phyloP scores from a whole-genome alignment of 1,140 invertebrate species.

The Monochamus saltuarius region DNA sequence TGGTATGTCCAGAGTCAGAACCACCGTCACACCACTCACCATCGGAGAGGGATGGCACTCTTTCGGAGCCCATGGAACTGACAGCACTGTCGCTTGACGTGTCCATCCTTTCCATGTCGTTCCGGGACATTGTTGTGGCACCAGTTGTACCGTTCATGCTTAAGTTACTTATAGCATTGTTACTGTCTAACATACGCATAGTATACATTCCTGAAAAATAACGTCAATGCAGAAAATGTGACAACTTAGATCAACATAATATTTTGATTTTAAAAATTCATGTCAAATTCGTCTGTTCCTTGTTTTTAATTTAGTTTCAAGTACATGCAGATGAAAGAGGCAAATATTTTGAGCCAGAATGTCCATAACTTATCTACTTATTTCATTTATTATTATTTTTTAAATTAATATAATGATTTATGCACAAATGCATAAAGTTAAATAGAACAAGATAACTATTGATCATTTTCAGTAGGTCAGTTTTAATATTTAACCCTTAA shows the following conservation, averaged over 20 bases:
- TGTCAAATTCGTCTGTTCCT: too few relatives aligned
- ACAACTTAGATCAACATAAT: neutral
- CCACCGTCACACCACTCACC: constrained; percentile 87
- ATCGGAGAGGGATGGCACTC: constrained; percentile 83
- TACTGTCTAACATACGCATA: constrained; percentile 76
- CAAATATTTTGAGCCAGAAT: too few relatives aligned
- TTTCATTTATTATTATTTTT: too few relatives aligned
- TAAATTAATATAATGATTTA: too few relatives aligned
- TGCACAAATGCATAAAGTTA: too few relatives aligned
- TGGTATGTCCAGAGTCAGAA: constrained; percentile 75
- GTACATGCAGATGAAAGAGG: too few relatives aligned
- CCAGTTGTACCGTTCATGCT: constrained; percentile 48
- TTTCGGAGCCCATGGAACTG: constrained; percentile 87
- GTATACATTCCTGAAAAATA: constrained; percentile 77
- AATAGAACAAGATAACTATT: too few relatives aligned
- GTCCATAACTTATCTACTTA: too few relatives aligned
- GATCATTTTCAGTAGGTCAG: too few relatives aligned
- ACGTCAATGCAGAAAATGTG: neutral
- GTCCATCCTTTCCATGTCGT: constrained; percentile 68
- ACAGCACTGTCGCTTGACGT: constrained; percentile 84
- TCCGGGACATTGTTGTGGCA: constrained; percentile 49
- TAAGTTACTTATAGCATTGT: constrained; percentile 45
- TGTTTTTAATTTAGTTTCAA: too few relatives aligned
- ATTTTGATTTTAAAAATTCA: too few relatives aligned
- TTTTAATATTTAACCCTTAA: too few relatives aligned